These are phyloP conservation scores for Hylaea fasciaria DNA, from an alignment of 2,888 invertebrate genomes.

Conservation along the genomic window DNA sequence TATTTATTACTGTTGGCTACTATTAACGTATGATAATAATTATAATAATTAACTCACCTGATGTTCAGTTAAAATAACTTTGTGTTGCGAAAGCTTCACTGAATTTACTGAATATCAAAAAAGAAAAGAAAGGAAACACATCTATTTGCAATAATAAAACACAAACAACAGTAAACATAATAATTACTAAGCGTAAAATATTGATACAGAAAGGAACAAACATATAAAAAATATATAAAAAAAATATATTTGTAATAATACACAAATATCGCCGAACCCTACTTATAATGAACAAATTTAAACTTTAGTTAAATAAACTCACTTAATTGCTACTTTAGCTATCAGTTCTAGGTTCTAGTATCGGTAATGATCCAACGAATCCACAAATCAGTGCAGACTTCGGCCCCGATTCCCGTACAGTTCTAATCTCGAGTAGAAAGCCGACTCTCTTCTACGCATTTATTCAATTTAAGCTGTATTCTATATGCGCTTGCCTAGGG, in stretches of 20 bases:
- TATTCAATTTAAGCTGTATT: conserved; percentile 72
- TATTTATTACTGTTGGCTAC: too few relatives aligned
- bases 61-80: too few relatives aligned
- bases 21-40: too few relatives aligned
- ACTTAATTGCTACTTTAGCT: conserved; percentile 7
- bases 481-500: conserved; percentile 21
- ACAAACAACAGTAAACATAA: too few relatives aligned
- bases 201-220: too few relatives aligned
- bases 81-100: too few relatives aligned
- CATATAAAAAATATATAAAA: too few relatives aligned
- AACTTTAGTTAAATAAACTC: conserved; percentile 6
- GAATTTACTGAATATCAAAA: too few relatives aligned
- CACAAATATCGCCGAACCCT: too few relatives aligned
- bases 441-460: conserved; percentile 62
- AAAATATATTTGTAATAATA: not conserved
- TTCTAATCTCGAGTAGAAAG: conserved; percentile 51
- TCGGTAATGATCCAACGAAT: conserved; percentile 29
- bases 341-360: conserved; percentile 28
- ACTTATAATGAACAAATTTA: not conserved
- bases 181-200: too few relatives aligned
- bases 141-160: not conserved
- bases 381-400: conserved; percentile 48
- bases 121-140: too few relatives aligned
- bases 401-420: conserved; percentile 59
- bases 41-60: too few relatives aligned